phyloP scores from a whole-genome alignment of 2,113 vertebrate species.

The Condylura cristata region DNA sequence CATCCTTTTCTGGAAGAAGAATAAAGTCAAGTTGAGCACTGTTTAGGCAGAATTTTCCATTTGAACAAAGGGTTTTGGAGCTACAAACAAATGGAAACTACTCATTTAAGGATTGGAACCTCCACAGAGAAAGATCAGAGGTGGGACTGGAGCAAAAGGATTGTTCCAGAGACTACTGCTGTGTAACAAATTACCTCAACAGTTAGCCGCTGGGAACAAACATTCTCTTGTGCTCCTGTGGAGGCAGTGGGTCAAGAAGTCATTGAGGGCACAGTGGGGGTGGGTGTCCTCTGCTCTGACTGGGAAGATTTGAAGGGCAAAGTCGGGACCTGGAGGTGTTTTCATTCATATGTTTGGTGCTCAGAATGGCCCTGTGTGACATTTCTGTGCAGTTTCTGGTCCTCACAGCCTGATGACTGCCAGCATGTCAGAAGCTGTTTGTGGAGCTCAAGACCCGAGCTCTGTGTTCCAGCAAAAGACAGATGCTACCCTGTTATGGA shows the following conservation, averaged over 20 bases:
- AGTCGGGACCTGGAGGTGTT: background rate
- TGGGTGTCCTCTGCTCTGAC: background rate
- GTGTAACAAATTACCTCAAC: background rate
- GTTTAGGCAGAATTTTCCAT: background rate
- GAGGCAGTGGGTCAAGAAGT: background rate
- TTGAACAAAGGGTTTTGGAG: background rate
- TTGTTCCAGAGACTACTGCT: slow-evolving; percentile 39
- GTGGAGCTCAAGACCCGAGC: background rate
- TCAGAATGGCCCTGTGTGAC: background rate
- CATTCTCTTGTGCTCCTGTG: background rate
- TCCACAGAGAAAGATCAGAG: slow-evolving; percentile 33
- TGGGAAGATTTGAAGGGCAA: background rate
- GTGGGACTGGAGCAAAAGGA: background rate
- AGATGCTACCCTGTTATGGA: accelerated
- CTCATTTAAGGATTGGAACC: slow-evolving; percentile 24
- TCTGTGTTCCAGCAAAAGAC: background rate
- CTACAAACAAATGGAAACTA: background rate
- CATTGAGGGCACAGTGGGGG: background rate
- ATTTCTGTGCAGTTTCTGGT: background rate
- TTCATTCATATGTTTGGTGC: background rate
- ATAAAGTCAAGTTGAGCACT: background rate
- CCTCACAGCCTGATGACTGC: background rate
- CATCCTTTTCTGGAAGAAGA: background rate
- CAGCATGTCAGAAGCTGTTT: background rate
- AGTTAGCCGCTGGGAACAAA: background rate